Base-by-base conservation (phyloP, 2,888 invertebrate genomes). In the Catocala sponsa region DNA sequence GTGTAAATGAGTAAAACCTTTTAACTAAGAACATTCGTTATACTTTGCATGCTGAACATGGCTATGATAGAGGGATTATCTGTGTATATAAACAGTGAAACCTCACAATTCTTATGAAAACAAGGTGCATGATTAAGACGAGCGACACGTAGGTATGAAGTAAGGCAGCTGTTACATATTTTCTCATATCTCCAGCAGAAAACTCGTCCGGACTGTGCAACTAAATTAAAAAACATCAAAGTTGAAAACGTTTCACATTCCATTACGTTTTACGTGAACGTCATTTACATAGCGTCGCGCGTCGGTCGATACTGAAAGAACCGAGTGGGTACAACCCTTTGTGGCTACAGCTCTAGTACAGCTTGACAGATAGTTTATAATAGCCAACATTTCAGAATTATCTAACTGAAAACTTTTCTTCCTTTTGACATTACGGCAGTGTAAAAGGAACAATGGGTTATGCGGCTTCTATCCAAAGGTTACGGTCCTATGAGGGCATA, bases 211-310 rank as follows among this genome's bases (percentile, higher is more conserved):
- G 32, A 42, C 15, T 12, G 32, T 42, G 47, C n/a, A 55, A 15
- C 13, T 52, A 59, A 56, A 63, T 59, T 59, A 76, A 67, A 64
- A 57, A 47, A 47, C 50, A 61, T 57, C 56, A 66, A 59, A 62
- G 52, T 52, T 46, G 35, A 58, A 35, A 25, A 41, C 59, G 55
- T 65, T 75, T 68, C 35, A 60, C 66, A 59, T 64, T 69, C 60
- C 57, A 69, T 65, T 72, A 67, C 67, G 60, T 67, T 72, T 71
- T 67, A 65, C 54, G 63, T 75, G 63, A 56, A 54, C 35, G 55
- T 57, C 43, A 63, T 74, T 62, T 66, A 62, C 63, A 68, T 70
- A 71, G 49, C 47, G 52, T 0, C 61, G 66, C 68, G 49, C 47
- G 52, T 0, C 61, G 66, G 63, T 77, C 72, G 74, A 74, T 74